phyloP scores from a whole-genome alignment of 2,888 invertebrate genomes.

The Apotomis capreana region DNA sequence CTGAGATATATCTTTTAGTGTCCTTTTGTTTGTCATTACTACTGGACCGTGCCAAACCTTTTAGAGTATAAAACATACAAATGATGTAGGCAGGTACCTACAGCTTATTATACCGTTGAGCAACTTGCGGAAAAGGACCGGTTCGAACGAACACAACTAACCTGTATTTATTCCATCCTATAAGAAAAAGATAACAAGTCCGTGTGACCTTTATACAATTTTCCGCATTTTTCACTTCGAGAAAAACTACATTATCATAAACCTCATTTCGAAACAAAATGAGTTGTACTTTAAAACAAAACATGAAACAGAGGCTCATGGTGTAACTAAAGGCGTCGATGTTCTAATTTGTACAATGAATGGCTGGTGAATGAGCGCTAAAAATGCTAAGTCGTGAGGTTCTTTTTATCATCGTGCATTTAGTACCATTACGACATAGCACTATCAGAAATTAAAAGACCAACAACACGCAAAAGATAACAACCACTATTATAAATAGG shows the following conservation, averaged over 20 bases:
- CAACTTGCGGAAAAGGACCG: slow-evolving; percentile 8
- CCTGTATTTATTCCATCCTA: background rate
- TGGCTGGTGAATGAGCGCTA: background rate
- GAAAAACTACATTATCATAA: background rate
- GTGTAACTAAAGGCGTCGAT: background rate
- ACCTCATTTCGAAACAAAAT: background rate
- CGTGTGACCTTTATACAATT: background rate
- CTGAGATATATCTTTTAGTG: no score
- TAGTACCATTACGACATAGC: background rate
- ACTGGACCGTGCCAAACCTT: no score
- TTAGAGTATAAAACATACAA: no score
- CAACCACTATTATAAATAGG: no score
- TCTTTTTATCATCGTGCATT: background rate
- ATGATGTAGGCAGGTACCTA: no score
- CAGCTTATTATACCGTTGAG: no score
- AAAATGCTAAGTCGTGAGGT: background rate
- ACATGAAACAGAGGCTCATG: background rate
- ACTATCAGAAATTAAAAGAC: background rate
- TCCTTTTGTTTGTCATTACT: no score
- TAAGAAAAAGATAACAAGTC: background rate
- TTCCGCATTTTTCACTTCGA: background rate
- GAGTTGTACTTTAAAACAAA: background rate
- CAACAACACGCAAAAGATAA: no score
- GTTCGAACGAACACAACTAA: background rate
- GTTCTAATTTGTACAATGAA: slow-evolving; percentile 5